Conservation (phyloP, 2,113 vertebrate genomes). For the Myanophis thanlyinensis region DNA sequence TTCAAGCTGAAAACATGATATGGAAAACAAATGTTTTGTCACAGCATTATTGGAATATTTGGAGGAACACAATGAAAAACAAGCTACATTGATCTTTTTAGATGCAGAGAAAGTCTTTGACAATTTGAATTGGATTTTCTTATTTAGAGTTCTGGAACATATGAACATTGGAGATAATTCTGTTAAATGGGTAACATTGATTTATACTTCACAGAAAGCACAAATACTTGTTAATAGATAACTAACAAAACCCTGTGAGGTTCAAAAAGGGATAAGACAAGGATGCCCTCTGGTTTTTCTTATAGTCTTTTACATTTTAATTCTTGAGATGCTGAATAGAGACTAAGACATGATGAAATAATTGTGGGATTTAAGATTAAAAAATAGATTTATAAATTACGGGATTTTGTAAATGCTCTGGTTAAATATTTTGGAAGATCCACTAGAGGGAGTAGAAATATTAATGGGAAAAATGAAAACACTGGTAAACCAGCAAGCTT, state of each 20-base stretch:
- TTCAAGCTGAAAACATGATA: background rate
- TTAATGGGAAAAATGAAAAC: background rate
- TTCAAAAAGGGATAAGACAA: background rate
- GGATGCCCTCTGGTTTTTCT: background rate
- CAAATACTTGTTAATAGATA: background rate
- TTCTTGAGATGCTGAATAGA: background rate
- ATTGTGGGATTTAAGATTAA: background rate
- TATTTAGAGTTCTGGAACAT: background rate
- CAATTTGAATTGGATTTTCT: background rate
- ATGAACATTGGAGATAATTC: background rate
- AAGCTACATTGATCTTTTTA: background rate
- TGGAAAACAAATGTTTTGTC: background rate
- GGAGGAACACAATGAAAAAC: background rate
- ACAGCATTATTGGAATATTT: background rate
- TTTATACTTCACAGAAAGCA: background rate
- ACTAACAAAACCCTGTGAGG: background rate
- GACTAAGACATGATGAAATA: background rate
- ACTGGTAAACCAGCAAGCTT: background rate
- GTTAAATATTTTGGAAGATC: background rate
- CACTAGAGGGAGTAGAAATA: background rate
- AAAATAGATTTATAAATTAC: background rate
- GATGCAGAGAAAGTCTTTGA: background rate
- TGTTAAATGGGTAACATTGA: background rate
- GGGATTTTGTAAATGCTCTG: background rate
- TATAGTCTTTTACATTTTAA: background rate